Percentiles rank a stretch among this genome's conserved stretches.
Evolutionary conservation across 2,797 vertebrate genomes (phyloP).

Genomic region (Hipposideros larvatus): DNA sequence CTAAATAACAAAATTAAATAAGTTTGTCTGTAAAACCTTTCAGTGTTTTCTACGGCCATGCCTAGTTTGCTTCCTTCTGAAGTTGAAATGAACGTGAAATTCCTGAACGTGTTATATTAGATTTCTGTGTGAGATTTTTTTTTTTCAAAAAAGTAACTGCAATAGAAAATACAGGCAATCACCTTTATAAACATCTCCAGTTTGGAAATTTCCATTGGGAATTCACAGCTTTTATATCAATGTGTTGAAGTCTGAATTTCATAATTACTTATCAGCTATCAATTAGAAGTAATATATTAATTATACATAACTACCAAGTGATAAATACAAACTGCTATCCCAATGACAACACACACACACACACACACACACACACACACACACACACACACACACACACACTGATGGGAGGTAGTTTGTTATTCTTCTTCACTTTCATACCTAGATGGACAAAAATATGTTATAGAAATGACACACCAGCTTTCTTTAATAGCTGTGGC

Average conservation of each 20-base stretch:
- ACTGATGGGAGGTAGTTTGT: neutral
- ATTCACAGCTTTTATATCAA: conserved; percentile 39
- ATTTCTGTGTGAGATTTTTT: neutral
- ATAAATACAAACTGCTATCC: neutral
- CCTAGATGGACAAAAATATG: neutral
- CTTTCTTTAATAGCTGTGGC: neutral
- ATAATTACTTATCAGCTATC: neutral
- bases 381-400: neutral
- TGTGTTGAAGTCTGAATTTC: conserved; percentile 27
- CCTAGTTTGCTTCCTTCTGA: conserved; percentile 3
- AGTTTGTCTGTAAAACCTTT: neutral
- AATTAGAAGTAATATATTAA: conserved; percentile 31
- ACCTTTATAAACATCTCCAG: neutral
- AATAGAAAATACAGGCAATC: neutral
- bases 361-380: neutral
- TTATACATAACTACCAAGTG: neutral
- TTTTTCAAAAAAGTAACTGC: neutral
- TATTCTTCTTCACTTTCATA: conserved; percentile 16
- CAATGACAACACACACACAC: neutral
- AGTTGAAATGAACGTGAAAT: conserved; percentile 40
- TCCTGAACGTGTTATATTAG: neutral
- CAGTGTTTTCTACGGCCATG: neutral
- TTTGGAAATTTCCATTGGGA: neutral
- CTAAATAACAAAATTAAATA: neutral
- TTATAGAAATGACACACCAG: neutral